Evolutionary conservation across 2,113 vertebrate species (phyloP).

Genomic region (Myrmecobius fasciatus): DNA sequence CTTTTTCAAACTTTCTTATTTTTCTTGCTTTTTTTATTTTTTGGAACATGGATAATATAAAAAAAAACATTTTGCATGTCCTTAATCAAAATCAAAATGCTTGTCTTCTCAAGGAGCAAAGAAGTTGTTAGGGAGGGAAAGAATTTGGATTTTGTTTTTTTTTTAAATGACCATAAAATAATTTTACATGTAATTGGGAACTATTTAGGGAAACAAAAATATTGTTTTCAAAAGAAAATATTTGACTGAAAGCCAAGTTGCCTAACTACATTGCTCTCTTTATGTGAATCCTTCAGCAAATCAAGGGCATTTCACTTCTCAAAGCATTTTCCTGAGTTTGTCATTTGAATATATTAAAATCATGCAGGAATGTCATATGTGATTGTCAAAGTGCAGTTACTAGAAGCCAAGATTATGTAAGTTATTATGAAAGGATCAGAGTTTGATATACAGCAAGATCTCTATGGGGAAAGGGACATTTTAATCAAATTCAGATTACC

Average conservation of each 20-base stretch:
- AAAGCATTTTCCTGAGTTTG: conserved; percentile 43
- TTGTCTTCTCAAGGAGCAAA: not conserved
- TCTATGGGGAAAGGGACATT: not conserved
- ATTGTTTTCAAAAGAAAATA: conserved; percentile 47
- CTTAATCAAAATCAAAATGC: not conserved
- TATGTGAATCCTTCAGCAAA: conserved; percentile 22
- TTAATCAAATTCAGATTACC: conserved; percentile 18
- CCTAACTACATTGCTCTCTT: not conserved
- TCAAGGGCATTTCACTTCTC: conserved; percentile 21
- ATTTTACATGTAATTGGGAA: not conserved
- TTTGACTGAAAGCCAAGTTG: conserved; percentile 30
- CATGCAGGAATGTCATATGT: not conserved
- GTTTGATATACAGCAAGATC: not conserved
- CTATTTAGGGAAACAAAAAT: conserved; percentile 35
- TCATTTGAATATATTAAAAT: conserved; percentile 10
- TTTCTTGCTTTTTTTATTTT: not conserved
- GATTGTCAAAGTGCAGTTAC: not conserved
- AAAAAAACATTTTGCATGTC: not conserved
- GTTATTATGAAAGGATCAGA: conserved; percentile 17
- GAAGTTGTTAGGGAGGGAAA: not conserved
- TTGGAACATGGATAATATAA: not conserved
- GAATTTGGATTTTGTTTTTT: not conserved
- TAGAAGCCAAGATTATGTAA: not conserved
- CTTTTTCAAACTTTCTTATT: not conserved
- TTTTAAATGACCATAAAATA: not conserved